Evolutionary conservation across 2,113 vertebrate species (phyloP).

Genomic region (Cottus gobio): DNA sequence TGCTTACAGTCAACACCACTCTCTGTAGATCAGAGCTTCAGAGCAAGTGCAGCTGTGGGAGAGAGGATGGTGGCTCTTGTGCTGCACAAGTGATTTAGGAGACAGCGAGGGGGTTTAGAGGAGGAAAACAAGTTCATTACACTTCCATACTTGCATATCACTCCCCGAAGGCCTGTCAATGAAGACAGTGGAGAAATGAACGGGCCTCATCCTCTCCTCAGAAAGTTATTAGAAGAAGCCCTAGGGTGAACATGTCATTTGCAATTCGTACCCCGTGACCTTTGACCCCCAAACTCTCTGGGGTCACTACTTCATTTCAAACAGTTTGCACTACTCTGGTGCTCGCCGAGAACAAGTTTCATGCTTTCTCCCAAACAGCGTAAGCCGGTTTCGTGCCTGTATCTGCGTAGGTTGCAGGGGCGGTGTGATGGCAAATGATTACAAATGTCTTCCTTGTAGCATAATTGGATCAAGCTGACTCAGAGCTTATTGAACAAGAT

Average conservation of each 20-base stretch:
- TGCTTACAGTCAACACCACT: conserved; percentile 66
- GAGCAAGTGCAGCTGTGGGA: conserved; percentile 76
- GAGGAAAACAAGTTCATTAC: conserved; percentile 85
- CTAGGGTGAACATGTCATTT: conserved; percentile 80
- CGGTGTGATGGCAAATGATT: conserved; percentile 80
- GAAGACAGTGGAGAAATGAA: conserved; percentile 78
- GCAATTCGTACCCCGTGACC: conserved; percentile 77
- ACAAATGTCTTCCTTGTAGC: conserved; percentile 79
- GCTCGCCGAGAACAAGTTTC: conserved; percentile 68
- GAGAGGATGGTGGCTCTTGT: conserved; percentile 66
- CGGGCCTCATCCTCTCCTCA: conserved; percentile 69
- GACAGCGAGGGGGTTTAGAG: conserved; percentile 77
- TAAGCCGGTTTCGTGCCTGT: conserved; percentile 68
- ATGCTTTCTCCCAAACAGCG: conserved; percentile 59
- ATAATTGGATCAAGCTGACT: conserved; percentile 85
- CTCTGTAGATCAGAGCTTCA: conserved; percentile 35
- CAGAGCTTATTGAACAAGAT: conserved; percentile 82
- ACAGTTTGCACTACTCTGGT: conserved; percentile 71
- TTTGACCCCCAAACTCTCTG: conserved; percentile 71
- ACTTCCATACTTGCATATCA: conserved; percentile 81
- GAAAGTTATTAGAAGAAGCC: conserved; percentile 79
- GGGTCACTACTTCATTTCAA: conserved; percentile 77
- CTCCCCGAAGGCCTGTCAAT: conserved; percentile 80
- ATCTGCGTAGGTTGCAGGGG: conserved; percentile 68
- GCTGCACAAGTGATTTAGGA: conserved; percentile 80